Base-by-base conservation (phyloP, 2,797 vertebrate species). In the Parotocinclus haroldoi region DNA sequence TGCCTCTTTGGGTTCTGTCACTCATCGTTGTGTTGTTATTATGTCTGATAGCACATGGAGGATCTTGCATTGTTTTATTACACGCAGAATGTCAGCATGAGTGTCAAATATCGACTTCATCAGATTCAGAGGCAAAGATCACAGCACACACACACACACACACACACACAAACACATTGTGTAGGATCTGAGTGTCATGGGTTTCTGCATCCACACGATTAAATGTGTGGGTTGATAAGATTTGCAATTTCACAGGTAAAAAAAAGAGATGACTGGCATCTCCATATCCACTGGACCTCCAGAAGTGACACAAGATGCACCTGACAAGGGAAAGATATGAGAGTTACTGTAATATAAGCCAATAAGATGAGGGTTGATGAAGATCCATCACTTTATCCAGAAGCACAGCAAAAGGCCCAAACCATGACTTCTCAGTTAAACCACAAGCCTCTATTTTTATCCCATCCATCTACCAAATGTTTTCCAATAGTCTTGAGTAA, bases 31-130 rank as follows among this genome's bases (percentile, higher is more conserved):
- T 69, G 66, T 56, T 76, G 54, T 76, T 74, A 73, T 74, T 80
- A 61, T 74, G 66, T 55, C 56, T 79, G 53, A 71, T 44, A 65
- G 56, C 67, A 69, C 18, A 60, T 42, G 56, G 52, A 68, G 52
- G 66, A 37, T 62, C 58, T 54, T 40, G 62, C 27, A 69, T 72
- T 78, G 81, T 86, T 85, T 76, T 79, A 84, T 72, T 71, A 76
- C 62, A 75, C 69, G 72, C 42, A 61, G 84, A 83, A 87, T 84
- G 82, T 83, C 83, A 82, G 66, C 48, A 64, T 56, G 38, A 39
- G 36, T 81, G 73, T 72, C 69, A 83, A 82, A 81, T 76, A 82
- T 84, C 78, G 77, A 74, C 76, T 81, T 67, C 54, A 81, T 79
- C 78, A 78, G 80, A 85, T 80, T 82, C 68, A 10, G 17, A 39